These are phyloP conservation scores for Cyanoliseus patagonus DNA, from an alignment of 2,113 vertebrate genomes.

Conservation along the genomic window DNA sequence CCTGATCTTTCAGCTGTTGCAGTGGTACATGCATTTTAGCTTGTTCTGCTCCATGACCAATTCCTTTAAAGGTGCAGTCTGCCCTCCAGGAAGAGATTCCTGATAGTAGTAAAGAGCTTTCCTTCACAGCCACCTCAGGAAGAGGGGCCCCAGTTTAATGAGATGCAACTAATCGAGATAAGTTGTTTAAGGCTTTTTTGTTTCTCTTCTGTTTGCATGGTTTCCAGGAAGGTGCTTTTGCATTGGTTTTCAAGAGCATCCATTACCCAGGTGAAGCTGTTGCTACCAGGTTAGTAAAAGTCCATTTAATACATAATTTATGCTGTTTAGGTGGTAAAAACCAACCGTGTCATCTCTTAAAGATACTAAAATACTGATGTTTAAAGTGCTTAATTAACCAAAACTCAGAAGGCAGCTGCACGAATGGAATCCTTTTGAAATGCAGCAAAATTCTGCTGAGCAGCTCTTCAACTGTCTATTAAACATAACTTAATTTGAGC, in stretches of 20 bases:
- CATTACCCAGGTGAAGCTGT: slow-evolving; percentile 92
- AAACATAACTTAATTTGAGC: background rate
- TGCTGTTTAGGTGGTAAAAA: background rate
- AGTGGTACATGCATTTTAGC: background rate
- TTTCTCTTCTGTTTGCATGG: background rate
- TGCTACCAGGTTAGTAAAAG: slow-evolving; percentile 85
- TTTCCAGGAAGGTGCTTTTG: slow-evolving; percentile 92
- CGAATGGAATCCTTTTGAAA: background rate
- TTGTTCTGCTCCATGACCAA: background rate
- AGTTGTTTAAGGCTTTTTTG: background rate
- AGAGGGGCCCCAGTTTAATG: slow-evolving; percentile 25
- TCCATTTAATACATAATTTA: background rate
- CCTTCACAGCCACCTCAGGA: background rate
- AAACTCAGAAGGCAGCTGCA: background rate
- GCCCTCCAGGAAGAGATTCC: slow-evolving; percentile 18
- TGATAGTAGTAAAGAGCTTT: slow-evolving; percentile 17
- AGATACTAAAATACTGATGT: background rate
- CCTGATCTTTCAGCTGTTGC: background rate
- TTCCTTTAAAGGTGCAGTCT: slow-evolving; percentile 37
- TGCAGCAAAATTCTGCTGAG: background rate
- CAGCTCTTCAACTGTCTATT: background rate
- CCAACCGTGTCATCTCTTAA: background rate
- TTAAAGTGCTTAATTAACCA: background rate
- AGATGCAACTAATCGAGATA: slow-evolving; percentile 4
- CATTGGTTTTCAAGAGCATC: slow-evolving; percentile 93